Conservation (phyloP, 2,888 invertebrate species). For the Meloe dianella region DNA sequence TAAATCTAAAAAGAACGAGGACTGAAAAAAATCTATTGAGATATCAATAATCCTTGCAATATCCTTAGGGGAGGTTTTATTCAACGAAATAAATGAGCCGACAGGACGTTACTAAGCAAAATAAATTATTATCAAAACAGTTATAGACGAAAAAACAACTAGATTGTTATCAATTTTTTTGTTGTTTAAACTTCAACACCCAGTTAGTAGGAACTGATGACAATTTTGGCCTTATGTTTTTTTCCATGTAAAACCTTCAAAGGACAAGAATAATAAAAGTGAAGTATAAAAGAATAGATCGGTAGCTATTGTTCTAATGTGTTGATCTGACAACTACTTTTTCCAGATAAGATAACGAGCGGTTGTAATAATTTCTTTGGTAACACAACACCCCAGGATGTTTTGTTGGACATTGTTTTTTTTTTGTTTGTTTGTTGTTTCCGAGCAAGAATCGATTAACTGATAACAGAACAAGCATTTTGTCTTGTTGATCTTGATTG, state of each 20-base stretch:
- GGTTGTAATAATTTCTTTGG: background rate
- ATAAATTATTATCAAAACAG: background rate
- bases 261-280: background rate
- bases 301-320: constrained; percentile 4
- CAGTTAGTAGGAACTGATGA: background rate
- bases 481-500: constrained; percentile 7
- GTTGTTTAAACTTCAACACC: constrained; percentile 1
- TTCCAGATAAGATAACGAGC: background rate
- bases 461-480: constrained; percentile 1
- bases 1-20: constrained; percentile 7
- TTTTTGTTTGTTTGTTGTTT: background rate
- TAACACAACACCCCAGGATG: background rate
- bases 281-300: background rate
- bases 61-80: constrained; percentile 5
- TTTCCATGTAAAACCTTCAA: background rate
- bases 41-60: constrained; percentile 8
- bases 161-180: background rate
- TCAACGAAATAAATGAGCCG: constrained; percentile 4
- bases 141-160: background rate
- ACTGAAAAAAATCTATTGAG: constrained; percentile 3
- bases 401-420: background rate
- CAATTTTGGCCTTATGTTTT: background rate
- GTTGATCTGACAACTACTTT: background rate
- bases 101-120: background rate
- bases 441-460: background rate